Base-by-base conservation (phyloP, 2,113 vertebrate species). In the Tenebrosternarchus preto region DNA sequence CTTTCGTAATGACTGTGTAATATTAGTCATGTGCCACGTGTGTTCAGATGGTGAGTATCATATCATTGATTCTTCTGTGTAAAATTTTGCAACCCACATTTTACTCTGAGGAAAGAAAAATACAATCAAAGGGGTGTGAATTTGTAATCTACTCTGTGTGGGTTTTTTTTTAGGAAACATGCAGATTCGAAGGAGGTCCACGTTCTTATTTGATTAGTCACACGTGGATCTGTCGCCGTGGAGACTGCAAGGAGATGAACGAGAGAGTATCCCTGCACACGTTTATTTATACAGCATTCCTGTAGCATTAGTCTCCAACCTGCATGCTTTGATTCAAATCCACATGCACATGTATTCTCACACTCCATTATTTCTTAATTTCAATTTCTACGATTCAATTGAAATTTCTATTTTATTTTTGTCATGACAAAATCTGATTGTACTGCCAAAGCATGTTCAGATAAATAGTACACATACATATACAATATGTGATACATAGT, bases 161-260 rank as follows among this genome's bases (percentile, higher is more conserved):
- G 68, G 29, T 68, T 81, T 75, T 60, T 8, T 81, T 75, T 60
- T 7, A 53, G 79, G 75, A 76, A 81, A 50, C 31, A 81, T 81
- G 80, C 64, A 76, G 55, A 76, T 75, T 61, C 29, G 50, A 55
- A 46, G 56, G 74, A 57, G 36, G 63, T 50, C 0, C 60, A 25
- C 29, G 33, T 61, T 55, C 55, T 70, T 53, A 15, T 50, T 31
- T 76, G 31, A 76, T 75, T 76, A 31, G 57, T 20, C 53, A 60
- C 67, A 64, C 64, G n/a, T 76, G 73, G 25, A 69, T n/a, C 59
- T 75, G 60, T 59, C 63, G 24, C 3, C 43, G 24, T 19, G 68
- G 43, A 69, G 31, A 17, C 59, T 56, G 31, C 24, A 25, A 66
- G 24, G 7, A 46, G 33, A 36, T 76, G 31, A 76, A 53, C 70